A percentile compares a stretch with the other conserved stretches of the same genome.
Evolutionary conservation across 2,797 vertebrate species (phyloP).

Genomic region (Tinamus major): DNA sequence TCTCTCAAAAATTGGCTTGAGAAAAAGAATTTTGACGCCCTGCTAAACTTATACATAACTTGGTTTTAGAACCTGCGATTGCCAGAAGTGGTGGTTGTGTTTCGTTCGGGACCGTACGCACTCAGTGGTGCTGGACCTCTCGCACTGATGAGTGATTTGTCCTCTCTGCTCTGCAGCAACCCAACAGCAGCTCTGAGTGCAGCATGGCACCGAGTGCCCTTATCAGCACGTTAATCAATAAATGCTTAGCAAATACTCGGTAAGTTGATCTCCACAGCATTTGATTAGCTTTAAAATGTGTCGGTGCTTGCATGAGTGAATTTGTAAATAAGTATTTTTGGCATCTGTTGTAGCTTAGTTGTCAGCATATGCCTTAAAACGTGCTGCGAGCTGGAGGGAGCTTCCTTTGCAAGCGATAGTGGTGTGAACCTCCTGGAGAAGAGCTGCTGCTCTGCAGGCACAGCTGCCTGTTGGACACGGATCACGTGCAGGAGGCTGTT

Average conservation of each 20-base stretch:
- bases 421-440: rapidly evolving
- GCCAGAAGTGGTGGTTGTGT: neutral
- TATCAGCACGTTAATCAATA: neutral
- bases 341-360: neutral
- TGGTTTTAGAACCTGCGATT: neutral
- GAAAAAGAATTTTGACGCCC: rapidly evolving
- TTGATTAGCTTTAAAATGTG: neutral
- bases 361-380: neutral
- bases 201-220: neutral
- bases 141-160: rapidly evolving
- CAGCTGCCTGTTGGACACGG: neutral
- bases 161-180: rapidly evolving
- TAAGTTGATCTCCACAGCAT: neutral
- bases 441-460: neutral
- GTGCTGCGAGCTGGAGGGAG: rapidly evolving
- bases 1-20: rapidly evolving
- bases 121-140: neutral
- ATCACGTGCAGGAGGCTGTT: neutral
- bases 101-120: neutral
- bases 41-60: neutral
- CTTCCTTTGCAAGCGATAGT: neutral
- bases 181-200: neutral
- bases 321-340: neutral
- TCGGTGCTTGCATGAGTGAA: rapidly evolving
- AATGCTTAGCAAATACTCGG: rapidly evolving